phyloP scores from a whole-genome alignment of 2,888 invertebrate genomes.

The Crematogaster levior region DNA sequence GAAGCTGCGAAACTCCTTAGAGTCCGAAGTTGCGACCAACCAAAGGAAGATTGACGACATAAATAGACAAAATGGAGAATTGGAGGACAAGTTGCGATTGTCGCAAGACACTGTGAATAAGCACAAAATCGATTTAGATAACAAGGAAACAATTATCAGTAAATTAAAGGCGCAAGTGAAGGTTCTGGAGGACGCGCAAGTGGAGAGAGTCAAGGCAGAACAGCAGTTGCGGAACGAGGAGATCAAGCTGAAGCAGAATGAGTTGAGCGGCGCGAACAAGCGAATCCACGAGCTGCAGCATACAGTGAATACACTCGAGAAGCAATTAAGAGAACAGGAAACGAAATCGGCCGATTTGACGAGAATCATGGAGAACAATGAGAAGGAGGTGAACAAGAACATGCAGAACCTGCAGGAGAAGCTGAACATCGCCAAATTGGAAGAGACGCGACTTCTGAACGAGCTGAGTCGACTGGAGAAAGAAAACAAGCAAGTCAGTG shows the following conservation, averaged over 20 bases:
- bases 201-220: constrained; percentile 76
- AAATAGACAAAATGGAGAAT: constrained; percentile 59
- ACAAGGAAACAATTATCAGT: constrained; percentile 85
- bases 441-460: constrained; percentile 75
- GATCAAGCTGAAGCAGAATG: constrained; percentile 71
- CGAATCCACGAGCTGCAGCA: constrained; percentile 78
- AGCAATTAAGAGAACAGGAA: constrained; percentile 85
- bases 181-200: constrained; percentile 85
- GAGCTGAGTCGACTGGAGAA: constrained; percentile 77
- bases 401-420: constrained; percentile 77
- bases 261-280: constrained; percentile 73
- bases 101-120: constrained; percentile 79
- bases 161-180: constrained; percentile 87
- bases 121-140: constrained; percentile 86
- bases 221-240: constrained; percentile 77
- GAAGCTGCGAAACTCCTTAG: constrained; percentile 65
- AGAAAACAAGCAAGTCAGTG: constrained; percentile 78
- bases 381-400: constrained; percentile 76
- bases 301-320: constrained; percentile 86
- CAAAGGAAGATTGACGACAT: constrained; percentile 59
- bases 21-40: constrained; percentile 67
- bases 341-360: constrained; percentile 75
- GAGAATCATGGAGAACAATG: constrained; percentile 73
- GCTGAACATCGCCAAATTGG: constrained; percentile 73
- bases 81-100: constrained; percentile 85